phyloP scores from a whole-genome alignment of 2,113 vertebrate species.

The Gorsachius goisagi region DNA sequence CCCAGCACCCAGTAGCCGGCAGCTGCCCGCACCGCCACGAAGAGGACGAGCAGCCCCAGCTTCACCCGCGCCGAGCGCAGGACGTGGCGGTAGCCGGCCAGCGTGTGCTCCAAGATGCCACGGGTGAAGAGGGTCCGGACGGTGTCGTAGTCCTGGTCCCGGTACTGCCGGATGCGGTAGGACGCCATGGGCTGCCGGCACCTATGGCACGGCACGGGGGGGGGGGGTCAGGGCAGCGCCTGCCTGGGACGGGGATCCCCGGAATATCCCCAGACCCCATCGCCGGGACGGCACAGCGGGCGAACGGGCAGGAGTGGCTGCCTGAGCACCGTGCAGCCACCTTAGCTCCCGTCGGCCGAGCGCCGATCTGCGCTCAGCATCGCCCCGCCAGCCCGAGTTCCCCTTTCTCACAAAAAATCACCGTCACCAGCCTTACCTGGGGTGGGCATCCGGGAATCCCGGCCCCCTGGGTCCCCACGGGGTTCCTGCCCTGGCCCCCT shows the following conservation, averaged over 20 bases:
- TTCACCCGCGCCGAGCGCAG: neutral
- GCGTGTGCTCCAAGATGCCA: neutral
- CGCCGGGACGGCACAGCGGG: accelerated
- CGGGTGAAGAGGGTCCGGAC: constrained; percentile 3
- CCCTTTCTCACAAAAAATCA: neutral
- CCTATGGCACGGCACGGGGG: accelerated
- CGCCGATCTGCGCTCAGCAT: neutral
- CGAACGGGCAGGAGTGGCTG: neutral
- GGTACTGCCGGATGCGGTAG: constrained; percentile 50
- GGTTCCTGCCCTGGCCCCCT: neutral
- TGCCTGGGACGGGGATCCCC: accelerated
- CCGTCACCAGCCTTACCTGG: neutral
- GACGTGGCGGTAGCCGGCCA: neutral
- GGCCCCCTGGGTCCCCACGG: accelerated
- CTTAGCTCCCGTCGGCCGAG: too few species aligned
- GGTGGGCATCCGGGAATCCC: too few species aligned
- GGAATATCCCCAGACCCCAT: accelerated
- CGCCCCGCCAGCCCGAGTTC: accelerated
- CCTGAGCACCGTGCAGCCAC: accelerated
- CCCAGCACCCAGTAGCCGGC: neutral
- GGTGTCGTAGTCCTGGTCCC: neutral
- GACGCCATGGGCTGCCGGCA: neutral
- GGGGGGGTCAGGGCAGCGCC: neutral
- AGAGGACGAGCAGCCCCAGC: neutral
- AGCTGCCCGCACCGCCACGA: neutral